These are phyloP conservation scores for Arctocebus calabarensis DNA, from an alignment of 2,797 vertebrate genomes.

Conservation along the genomic window DNA sequence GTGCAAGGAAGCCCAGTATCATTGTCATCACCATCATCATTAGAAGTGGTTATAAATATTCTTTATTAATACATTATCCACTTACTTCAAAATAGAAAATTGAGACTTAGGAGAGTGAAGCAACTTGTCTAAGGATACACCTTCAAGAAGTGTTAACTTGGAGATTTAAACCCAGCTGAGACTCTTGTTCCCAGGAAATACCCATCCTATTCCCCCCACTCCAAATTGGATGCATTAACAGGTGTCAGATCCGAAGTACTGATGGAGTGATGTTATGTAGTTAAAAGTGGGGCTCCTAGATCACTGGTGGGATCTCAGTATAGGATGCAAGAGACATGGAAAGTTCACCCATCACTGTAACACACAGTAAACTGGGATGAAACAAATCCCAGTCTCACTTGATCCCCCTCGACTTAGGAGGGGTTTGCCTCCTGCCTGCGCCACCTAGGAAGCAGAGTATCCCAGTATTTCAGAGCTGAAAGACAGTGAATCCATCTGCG, in stretches of 20 bases:
- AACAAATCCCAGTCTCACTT: not conserved
- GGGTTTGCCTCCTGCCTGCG: too few species aligned
- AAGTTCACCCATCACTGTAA: not conserved
- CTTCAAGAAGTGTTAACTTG: not conserved
- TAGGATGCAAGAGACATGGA: not conserved
- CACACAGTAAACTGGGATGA: rapidly evolving
- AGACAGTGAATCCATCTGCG: not conserved
- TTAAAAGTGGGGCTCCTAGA: not conserved
- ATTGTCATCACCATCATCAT: not conserved
- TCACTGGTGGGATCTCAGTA: not conserved
- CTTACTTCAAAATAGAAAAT: not conserved
- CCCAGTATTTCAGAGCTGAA: not conserved
- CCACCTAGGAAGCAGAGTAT: not conserved
- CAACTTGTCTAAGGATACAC: not conserved
- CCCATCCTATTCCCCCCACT: not conserved
- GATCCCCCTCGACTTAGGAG: not conserved
- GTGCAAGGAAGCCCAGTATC: not conserved
- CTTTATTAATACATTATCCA: not conserved
- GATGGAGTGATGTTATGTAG: not conserved
- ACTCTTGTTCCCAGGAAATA: not conserved
- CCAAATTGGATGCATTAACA: not conserved
- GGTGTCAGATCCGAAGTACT: not conserved
- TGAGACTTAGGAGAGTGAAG: not conserved
- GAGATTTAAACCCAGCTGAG: not conserved
- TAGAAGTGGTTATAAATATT: not conserved